A percentile compares a stretch with the other conserved stretches of the same genome.
These are phyloP conservation scores for Autographa gamma DNA, from an alignment of 2,888 invertebrate species.

Conservation along the genomic window DNA sequence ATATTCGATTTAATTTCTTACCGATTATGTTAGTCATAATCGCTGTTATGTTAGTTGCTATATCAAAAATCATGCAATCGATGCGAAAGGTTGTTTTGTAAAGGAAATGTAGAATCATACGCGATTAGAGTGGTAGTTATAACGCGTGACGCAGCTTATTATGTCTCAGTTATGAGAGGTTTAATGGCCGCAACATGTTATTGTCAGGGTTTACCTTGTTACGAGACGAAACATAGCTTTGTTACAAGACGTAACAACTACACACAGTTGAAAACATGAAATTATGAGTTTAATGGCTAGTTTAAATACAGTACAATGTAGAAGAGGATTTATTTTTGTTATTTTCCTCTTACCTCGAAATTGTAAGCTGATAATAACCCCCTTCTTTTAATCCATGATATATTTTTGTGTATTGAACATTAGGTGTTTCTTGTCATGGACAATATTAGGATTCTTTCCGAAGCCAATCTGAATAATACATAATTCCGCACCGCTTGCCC, in stretches of 20 bases:
- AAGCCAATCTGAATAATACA: not conserved
- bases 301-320: not conserved
- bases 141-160: not conserved
- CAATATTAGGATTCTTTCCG: too few relatives aligned
- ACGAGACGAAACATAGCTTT: not conserved
- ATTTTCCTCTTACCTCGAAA: not conserved
- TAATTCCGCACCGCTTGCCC: not conserved
- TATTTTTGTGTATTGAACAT: too few relatives aligned
- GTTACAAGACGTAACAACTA: not conserved
- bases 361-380: too few relatives aligned
- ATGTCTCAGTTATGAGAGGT: not conserved
- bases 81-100: slow-evolving; percentile 19
- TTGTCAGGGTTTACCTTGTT: not conserved
- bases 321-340: not conserved
- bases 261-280: not conserved
- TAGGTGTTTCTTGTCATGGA: too few relatives aligned
- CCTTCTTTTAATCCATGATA: too few relatives aligned
- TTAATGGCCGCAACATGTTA: not conserved
- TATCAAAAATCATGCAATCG: slow-evolving; percentile 14
- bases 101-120: not conserved
- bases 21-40: not conserved
- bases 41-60: slow-evolving; percentile 5
- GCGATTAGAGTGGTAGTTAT: not conserved
- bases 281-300: not conserved
- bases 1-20: not conserved